Conservation (phyloP, 2,888 invertebrate genomes). For the Eristalis pertinax region DNA sequence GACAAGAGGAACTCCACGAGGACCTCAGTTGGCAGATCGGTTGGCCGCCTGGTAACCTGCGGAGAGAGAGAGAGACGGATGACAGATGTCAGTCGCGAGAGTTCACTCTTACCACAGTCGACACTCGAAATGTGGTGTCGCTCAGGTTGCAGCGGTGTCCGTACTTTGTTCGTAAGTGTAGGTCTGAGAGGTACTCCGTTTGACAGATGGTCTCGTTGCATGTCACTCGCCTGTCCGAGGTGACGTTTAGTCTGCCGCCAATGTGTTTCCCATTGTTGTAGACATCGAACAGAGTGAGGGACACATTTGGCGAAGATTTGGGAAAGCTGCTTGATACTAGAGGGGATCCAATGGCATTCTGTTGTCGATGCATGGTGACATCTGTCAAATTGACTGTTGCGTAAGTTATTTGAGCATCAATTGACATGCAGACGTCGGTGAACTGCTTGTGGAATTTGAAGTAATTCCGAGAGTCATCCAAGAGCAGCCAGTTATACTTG, state of each 20-base stretch:
- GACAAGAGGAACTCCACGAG: conserved; percentile 74
- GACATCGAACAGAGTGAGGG: conserved; percentile 77
- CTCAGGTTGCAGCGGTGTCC: conserved; percentile 76
- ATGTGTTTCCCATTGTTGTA: conserved; percentile 79
- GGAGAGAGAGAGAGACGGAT: not conserved
- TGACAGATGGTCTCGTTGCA: conserved; percentile 74
- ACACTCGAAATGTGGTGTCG: conserved; percentile 76
- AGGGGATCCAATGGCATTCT: not conserved
- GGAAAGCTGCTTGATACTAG: not conserved
- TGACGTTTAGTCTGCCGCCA: conserved; percentile 79
- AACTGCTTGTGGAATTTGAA: conserved; percentile 73
- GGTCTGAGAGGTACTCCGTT: conserved; percentile 74
- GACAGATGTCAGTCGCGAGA: not conserved
- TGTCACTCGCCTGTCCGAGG: conserved; percentile 75
- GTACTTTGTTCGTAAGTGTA: conserved; percentile 74
- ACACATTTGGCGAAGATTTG: not conserved
- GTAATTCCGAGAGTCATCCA: conserved; percentile 73
- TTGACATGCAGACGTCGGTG: conserved; percentile 74
- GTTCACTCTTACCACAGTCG: conserved; percentile 75
- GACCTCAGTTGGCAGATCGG: conserved; percentile 72
- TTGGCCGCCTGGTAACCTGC: conserved; percentile 70
- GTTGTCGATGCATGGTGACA: no score
- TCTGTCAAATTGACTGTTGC: conserved; percentile 25
- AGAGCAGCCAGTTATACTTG: conserved; percentile 77
- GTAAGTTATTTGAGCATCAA: conserved; percentile 78